phyloP scores from a whole-genome alignment of 2,888 invertebrate species.

The Melangyna quadrimaculata region DNA sequence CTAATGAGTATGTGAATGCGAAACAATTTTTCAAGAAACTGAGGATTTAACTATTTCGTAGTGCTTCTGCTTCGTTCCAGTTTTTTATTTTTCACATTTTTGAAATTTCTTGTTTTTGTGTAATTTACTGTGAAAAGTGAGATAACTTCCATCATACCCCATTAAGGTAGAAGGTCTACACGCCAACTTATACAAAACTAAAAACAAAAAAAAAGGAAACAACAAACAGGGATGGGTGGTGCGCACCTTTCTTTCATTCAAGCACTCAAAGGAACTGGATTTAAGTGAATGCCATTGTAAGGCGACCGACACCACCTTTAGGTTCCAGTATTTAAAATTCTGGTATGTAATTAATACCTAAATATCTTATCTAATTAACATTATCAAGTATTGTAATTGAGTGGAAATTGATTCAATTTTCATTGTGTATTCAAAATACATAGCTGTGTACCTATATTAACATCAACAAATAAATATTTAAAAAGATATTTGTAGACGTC shows the following conservation, averaged over 20 bases:
- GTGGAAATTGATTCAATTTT: not conserved
- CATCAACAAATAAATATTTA: not conserved
- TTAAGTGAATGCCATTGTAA: conserved; percentile 43
- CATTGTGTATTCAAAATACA: not conserved
- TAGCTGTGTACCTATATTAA: too few species aligned
- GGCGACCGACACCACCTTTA: not conserved
- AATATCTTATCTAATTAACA: not conserved
- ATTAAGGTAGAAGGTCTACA: conserved; percentile 28
- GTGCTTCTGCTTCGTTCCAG: conserved; percentile 3
- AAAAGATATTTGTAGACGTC: not conserved
- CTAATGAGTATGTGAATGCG: conserved; percentile 62
- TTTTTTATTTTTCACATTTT: conserved; percentile 11
- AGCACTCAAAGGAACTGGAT: conserved; percentile 31
- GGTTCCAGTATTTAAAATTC: conserved; percentile 24
- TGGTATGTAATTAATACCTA: too few species aligned
- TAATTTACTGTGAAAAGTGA: conserved; percentile 53
- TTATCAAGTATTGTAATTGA: not conserved
- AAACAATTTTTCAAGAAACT: conserved; percentile 50
- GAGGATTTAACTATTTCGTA: conserved; percentile 22
- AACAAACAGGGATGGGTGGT: conserved; percentile 49
- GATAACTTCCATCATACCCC: conserved; percentile 34
- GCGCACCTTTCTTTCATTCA: conserved; percentile 51
- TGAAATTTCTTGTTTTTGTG: conserved; percentile 41
- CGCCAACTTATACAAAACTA: too few species aligned
- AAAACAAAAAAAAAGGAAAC: not conserved